Percentiles rank a stretch among this genome's conserved stretches.
These are phyloP conservation scores for Xylota sylvarum DNA, from an alignment of 2,888 invertebrate species.

Conservation along the genomic window DNA sequence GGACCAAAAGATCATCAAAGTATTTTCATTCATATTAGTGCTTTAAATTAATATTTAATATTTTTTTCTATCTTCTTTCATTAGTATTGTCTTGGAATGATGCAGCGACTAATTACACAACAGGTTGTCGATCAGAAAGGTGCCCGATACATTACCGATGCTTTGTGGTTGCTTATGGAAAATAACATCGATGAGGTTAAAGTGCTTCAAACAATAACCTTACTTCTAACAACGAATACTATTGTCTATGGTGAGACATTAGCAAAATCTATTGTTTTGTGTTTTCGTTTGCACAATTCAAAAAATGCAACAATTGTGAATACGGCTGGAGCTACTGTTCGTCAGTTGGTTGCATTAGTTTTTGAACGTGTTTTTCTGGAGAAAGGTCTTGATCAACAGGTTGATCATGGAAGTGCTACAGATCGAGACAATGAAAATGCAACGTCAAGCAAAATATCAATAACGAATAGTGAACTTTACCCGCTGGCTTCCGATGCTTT, in stretches of 20 bases:
- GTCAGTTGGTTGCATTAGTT: constrained; percentile 96
- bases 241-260: constrained; percentile 97
- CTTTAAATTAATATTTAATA: not conserved
- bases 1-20: constrained; percentile 97
- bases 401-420: constrained; percentile 49
- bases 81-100: constrained; percentile 95
- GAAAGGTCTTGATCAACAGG: constrained; percentile 80
- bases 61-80: constrained; percentile 71
- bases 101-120: constrained; percentile 96
- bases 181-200: constrained; percentile 97
- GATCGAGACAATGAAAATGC: constrained; percentile 72
- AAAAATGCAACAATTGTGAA: constrained; percentile 98
- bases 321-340: constrained; percentile 98
- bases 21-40: constrained; percentile 81
- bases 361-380: constrained; percentile 91
- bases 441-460: constrained; percentile 71
- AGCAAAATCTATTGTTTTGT: constrained; percentile 96
- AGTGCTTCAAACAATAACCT: constrained; percentile 97
- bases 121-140: constrained; percentile 96
- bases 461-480: constrained; percentile 87
- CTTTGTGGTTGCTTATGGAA: constrained; percentile 97
- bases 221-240: constrained; percentile 97
- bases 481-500: constrained; percentile 97
- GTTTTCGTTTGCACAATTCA: constrained; percentile 98
- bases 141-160: constrained; percentile 96